These are phyloP conservation scores for Halichondria panicea DNA, from an alignment of 37 sponge, comb jelly and placozoan genomes.

Conservation along the genomic window DNA sequence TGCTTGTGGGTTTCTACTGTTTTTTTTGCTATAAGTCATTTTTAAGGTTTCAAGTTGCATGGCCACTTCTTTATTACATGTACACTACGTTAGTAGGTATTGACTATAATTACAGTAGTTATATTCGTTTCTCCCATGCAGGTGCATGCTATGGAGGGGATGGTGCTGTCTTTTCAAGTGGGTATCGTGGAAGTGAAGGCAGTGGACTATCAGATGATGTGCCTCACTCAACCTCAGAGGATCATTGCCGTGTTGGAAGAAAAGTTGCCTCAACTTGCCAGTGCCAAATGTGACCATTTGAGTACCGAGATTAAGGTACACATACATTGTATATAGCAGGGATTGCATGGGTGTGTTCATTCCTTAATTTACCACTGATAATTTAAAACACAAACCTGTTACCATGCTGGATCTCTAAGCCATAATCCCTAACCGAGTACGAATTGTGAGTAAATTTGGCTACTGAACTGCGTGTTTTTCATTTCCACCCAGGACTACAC, in stretches of 20 bases:
- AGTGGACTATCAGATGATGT: conserved; percentile 26
- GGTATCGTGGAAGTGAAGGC: conserved; percentile 50
- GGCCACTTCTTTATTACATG: too few relatives aligned
- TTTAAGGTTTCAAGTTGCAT: too few relatives aligned
- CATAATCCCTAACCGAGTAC: background rate
- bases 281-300: conserved; percentile 22
- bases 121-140: too few relatives aligned
- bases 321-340: background rate
- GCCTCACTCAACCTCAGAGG: conserved; percentile 47
- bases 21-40: too few relatives aligned
- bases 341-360: background rate
- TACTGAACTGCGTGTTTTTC: background rate
- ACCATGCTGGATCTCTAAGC: background rate
- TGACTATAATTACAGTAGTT: too few relatives aligned
- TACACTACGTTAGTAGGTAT: too few relatives aligned
- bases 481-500: conserved; percentile 19
- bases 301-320: conserved; percentile 50
- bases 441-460: background rate
- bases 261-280: conserved; percentile 43
- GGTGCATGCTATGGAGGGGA: conserved; percentile 53
- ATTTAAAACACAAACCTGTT: background rate
- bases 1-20: too few relatives aligned
- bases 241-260: conserved; percentile 47
- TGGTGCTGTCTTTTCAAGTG: conserved; percentile 39
- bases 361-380: background rate